These are phyloP conservation scores for Muntiacus reevesi DNA, from an alignment of 2,113 vertebrate genomes.

Conservation along the genomic window DNA sequence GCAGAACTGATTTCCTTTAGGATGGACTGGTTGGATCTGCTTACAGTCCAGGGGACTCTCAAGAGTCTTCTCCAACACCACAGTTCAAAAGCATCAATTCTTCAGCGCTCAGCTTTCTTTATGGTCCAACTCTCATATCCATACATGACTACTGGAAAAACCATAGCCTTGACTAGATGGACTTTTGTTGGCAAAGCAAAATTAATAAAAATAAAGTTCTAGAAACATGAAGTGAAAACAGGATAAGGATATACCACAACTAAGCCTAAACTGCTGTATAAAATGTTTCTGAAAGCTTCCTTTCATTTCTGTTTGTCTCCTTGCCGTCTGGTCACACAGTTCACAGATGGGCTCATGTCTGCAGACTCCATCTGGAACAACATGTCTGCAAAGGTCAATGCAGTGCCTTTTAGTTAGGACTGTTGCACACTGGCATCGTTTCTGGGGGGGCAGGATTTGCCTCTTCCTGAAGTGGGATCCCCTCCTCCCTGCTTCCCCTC, in stretches of 20 bases:
- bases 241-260: not conserved
- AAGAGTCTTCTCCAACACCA: not conserved
- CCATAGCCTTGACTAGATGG: not conserved
- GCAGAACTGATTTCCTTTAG: not conserved
- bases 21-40: not conserved
- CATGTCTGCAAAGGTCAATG: not conserved
- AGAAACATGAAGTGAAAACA: not conserved
- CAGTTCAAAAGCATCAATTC: not conserved
- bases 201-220: not conserved
- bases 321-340: not conserved
- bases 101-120: not conserved
- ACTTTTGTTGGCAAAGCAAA: not conserved
- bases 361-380: fast-evolving
- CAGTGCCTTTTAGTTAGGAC: not conserved
- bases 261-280: not conserved
- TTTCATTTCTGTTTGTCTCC: not conserved
- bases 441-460: too few relatives aligned
- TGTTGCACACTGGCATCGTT: fast-evolving
- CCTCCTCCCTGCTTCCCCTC: fast-evolving
- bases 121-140: not conserved
- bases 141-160: not conserved
- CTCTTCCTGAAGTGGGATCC: too few relatives aligned
- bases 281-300: not conserved
- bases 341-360: too few relatives aligned
- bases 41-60: not conserved